Conservation (phyloP, 1,140 invertebrate genomes). For the Drosophila ironensis region DNA sequence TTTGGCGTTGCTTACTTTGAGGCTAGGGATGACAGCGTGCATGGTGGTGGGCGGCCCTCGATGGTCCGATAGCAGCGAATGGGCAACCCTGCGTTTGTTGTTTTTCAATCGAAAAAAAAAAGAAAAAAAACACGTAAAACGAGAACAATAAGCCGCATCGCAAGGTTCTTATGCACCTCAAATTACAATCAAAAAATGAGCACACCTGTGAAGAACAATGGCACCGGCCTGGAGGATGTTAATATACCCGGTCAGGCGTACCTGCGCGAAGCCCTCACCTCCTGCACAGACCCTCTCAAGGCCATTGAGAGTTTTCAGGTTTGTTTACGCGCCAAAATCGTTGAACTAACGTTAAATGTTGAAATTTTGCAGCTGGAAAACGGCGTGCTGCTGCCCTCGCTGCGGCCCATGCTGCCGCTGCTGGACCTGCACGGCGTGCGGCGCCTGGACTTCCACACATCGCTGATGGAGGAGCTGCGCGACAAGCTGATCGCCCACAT, state of each 20-base stretch:
- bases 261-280: constrained; percentile 95
- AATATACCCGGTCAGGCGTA: constrained; percentile 95
- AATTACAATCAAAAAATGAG: no score
- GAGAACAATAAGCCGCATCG: neutral
- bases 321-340: constrained; percentile 60
- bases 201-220: constrained; percentile 71
- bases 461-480: constrained; percentile 95
- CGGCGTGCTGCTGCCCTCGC: constrained; percentile 95
- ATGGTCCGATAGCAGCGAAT: neutral
- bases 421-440: constrained; percentile 96
- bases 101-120: constrained; percentile 6
- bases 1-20: constrained; percentile 18
- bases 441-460: constrained; percentile 96
- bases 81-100: neutral
- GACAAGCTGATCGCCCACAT: constrained; percentile 95
- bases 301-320: constrained; percentile 99
- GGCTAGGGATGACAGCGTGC: constrained; percentile 1
- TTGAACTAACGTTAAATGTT: neutral
- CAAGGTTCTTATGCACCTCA: constrained; percentile 24
- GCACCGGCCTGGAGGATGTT: constrained; percentile 90
- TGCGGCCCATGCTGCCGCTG: constrained; percentile 96
- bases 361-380: constrained; percentile 89
- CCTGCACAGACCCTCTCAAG: constrained; percentile 97
- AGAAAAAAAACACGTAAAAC: neutral
- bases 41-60: neutral